A percentile compares a stretch with the other conserved stretches of the same genome.
Evolutionary conservation across 2,797 vertebrate species (phyloP).

Genomic region (Peromyscus nudipes): DNA sequence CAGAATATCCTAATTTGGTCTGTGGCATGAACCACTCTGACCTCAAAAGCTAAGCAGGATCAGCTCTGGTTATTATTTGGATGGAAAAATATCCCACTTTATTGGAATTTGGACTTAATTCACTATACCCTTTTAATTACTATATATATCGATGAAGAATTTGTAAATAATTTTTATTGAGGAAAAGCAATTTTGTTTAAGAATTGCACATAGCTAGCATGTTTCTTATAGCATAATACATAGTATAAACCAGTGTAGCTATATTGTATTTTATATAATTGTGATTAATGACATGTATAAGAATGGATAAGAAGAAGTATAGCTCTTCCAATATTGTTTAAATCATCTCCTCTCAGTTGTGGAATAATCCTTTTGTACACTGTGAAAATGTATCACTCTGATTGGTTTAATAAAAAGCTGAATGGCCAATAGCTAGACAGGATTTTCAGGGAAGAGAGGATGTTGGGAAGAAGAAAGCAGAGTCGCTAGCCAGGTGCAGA

Average conservation of each 20-base stretch:
- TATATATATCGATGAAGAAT: not conserved
- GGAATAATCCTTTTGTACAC: not conserved
- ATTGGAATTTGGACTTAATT: not conserved
- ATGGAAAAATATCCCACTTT: not conserved
- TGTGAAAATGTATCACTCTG: not conserved
- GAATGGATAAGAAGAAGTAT: not conserved
- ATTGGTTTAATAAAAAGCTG: not conserved
- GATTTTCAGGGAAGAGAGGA: not conserved
- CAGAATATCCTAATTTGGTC: not conserved
- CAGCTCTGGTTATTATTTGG: not conserved
- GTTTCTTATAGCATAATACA: not conserved
- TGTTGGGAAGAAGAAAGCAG: not conserved
- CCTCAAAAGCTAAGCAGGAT: not conserved
- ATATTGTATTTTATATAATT: not conserved
- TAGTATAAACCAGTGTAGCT: not conserved
- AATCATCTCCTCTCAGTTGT: not conserved
- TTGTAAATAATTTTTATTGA: not conserved
- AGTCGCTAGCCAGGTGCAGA: not conserved
- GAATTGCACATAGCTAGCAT: not conserved
- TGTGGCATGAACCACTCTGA: not conserved
- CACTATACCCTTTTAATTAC: not conserved
- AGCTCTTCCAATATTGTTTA: not conserved
- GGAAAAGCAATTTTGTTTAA: not conserved
- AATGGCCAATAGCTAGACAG: not conserved
- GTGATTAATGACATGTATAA: not conserved